These are phyloP conservation scores for Drosophila melanosoma DNA, from an alignment of 2,888 invertebrate species.

Conservation along the genomic window DNA sequence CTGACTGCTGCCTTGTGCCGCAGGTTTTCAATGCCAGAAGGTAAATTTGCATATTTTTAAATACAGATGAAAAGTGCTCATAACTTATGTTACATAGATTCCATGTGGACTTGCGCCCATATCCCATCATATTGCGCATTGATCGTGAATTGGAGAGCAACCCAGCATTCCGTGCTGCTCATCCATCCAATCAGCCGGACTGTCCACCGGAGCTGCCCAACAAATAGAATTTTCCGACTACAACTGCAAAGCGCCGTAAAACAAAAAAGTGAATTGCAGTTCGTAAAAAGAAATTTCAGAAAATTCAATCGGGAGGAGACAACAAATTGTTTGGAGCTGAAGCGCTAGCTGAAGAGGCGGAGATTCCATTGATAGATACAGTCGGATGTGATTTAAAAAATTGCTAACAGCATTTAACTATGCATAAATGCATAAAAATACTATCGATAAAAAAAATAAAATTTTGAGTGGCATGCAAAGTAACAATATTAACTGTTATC, in stretches of 20 bases:
- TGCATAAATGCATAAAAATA: conserved; percentile 78
- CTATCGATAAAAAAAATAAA: conserved; percentile 60
- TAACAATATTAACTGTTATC: conserved; percentile 42
- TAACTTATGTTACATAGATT: conserved; percentile 87
- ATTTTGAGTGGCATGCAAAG: conserved; percentile 35
- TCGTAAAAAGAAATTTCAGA: conserved; percentile 50
- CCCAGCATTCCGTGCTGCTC: conserved; percentile 95
- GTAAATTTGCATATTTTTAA: conserved; percentile 83
- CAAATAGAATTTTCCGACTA: conserved; percentile 86
- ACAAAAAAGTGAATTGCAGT: conserved; percentile 83
- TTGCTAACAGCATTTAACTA: conserved; percentile 82
- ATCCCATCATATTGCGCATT: conserved; percentile 95
- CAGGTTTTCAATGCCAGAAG: conserved; percentile 97
- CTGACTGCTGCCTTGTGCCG: conserved; percentile 97
- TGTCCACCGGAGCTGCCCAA: conserved; percentile 95
- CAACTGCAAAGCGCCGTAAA: conserved; percentile 84
- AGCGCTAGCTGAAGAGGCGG: conserved; percentile 28
- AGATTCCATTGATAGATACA: conserved; percentile 67
- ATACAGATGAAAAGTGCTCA: background rate
- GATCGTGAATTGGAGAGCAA: conserved; percentile 94
- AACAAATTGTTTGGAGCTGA: conserved; percentile 21
- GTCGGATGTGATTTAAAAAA: conserved; percentile 81
- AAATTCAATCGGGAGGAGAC: conserved; percentile 28
- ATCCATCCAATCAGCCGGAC: conserved; percentile 97
- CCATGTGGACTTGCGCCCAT: conserved; percentile 95